Conservation (phyloP, 2,113 vertebrate genomes). For the Ochotona princeps region DNA sequence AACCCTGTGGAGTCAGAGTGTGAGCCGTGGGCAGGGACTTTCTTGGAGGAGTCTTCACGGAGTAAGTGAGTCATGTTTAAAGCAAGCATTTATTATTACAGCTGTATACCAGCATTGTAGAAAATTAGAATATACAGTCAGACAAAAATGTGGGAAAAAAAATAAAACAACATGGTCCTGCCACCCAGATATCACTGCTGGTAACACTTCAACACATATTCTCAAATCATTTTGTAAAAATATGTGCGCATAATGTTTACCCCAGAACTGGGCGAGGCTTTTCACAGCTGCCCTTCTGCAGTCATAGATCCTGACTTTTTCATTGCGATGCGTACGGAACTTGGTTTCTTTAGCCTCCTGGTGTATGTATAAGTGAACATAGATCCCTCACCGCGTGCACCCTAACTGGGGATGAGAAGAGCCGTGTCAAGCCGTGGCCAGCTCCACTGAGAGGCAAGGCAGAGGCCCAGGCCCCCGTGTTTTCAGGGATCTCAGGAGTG, state of each 20-base stretch:
- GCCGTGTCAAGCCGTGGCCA: too few species aligned
- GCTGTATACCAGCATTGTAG: neutral
- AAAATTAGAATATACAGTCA: neutral
- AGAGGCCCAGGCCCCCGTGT: too few species aligned
- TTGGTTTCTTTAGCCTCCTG: too few species aligned
- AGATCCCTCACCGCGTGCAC: too few species aligned
- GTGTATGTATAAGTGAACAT: too few species aligned
- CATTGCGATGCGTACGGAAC: neutral
- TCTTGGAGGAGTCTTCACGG: neutral
- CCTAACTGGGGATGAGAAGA: too few species aligned
- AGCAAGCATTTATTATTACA: slow-evolving; percentile 40
- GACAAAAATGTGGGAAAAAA: neutral
- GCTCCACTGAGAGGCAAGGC: too few species aligned
- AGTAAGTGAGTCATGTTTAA: slow-evolving; percentile 20
- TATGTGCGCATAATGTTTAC: neutral
- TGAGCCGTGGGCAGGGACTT: neutral
- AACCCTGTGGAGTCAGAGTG: neutral
- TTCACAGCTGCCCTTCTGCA: neutral
- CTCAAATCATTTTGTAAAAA: neutral
- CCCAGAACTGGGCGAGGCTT: neutral
- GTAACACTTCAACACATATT: neutral
- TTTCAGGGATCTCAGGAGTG: too few species aligned
- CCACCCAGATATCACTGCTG: neutral
- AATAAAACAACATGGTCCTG: neutral
- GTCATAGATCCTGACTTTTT: neutral